Conservation (phyloP, 1,140 invertebrate genomes). For the Drosophila kikkawai region DNA sequence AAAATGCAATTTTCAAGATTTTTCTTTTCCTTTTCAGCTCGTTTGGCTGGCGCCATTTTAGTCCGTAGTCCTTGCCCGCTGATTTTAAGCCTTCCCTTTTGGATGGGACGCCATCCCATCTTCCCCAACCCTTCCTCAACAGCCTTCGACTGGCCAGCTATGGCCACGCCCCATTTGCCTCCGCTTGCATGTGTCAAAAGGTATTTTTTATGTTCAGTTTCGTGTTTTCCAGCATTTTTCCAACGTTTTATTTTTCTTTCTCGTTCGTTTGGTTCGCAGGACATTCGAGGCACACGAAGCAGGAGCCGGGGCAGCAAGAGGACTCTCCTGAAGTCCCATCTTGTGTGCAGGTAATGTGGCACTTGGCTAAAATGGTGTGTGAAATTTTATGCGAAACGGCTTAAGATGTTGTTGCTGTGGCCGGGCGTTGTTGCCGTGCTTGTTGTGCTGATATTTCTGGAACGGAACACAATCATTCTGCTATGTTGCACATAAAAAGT, state of each 20-base stretch:
- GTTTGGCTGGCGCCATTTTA: constrained; percentile 64
- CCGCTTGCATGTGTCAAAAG: constrained; percentile 81
- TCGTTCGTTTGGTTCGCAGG: constrained; percentile 28
- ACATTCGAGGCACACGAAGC: constrained; percentile 2
- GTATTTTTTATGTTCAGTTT: constrained; percentile 81
- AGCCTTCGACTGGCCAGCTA: constrained; percentile 21
- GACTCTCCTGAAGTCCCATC: constrained; percentile 56
- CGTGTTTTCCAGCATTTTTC: constrained; percentile 77
- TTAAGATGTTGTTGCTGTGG: constrained; percentile 69
- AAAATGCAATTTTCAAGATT: constrained; percentile 83
- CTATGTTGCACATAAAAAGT: constrained; percentile 83
- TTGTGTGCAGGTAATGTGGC: constrained; percentile 84
- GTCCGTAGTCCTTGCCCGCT: constrained; percentile 61
- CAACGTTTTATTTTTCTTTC: constrained; percentile 65
- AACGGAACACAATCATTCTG: constrained; percentile 83
- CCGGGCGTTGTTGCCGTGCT: constrained; percentile 60
- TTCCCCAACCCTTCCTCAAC: not conserved
- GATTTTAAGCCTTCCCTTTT: constrained; percentile 64
- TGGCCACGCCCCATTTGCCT: constrained; percentile 43
- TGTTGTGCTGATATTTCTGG: constrained; percentile 82
- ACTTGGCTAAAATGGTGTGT: constrained; percentile 84
- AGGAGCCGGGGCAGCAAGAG: not conserved
- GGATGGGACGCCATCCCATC: not conserved
- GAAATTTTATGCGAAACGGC: constrained; percentile 84
- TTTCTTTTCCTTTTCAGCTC: constrained; percentile 50